Percentiles rank a stretch among this genome's conserved stretches.
These are phyloP conservation scores for Drosophila mulleri DNA, from an alignment of 2,888 invertebrate genomes.

Conservation along the genomic window DNA sequence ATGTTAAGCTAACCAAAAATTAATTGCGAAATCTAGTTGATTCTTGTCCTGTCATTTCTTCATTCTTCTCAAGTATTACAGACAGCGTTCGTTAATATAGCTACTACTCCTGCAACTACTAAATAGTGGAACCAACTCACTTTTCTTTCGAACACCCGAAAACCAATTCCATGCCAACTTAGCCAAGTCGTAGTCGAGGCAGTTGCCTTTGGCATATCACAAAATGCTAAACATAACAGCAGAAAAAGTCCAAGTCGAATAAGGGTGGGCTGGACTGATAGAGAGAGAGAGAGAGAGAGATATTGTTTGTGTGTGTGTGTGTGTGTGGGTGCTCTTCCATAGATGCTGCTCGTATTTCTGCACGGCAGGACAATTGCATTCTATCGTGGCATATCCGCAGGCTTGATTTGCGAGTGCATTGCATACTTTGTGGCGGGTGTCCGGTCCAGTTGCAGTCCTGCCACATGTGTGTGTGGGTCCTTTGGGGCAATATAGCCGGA, in stretches of 20 bases:
- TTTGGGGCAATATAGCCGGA: conserved; percentile 64
- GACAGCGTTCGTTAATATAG: no score
- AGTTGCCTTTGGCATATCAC: conserved; percentile 17
- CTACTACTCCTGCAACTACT: no score
- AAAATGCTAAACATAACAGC: conserved; percentile 21
- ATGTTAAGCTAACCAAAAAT: no score
- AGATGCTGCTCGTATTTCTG: conserved; percentile 11
- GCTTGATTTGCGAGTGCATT: conserved; percentile 84
- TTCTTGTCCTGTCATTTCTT: no score
- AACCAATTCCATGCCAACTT: neutral
- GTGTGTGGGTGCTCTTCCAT: neutral
- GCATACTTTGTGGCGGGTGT: conserved; percentile 78
- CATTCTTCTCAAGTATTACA: no score
- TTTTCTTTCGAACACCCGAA: no score
- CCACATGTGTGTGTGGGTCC: conserved; percentile 22
- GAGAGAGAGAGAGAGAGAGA: neutral
- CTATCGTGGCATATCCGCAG: conserved; percentile 75
- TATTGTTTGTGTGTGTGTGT: neutral
- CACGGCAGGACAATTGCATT: conserved; percentile 65
- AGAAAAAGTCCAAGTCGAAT: conserved; percentile 27
- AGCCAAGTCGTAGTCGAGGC: neutral
- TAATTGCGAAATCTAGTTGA: no score
- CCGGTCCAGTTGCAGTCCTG: conserved; percentile 38
- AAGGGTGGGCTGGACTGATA: conserved; percentile 11
- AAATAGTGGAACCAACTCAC: no score